These are phyloP conservation scores for Flabesymbios commensalis DNA, from an alignment of 2,888 invertebrate genomes.

Conservation along the genomic window DNA sequence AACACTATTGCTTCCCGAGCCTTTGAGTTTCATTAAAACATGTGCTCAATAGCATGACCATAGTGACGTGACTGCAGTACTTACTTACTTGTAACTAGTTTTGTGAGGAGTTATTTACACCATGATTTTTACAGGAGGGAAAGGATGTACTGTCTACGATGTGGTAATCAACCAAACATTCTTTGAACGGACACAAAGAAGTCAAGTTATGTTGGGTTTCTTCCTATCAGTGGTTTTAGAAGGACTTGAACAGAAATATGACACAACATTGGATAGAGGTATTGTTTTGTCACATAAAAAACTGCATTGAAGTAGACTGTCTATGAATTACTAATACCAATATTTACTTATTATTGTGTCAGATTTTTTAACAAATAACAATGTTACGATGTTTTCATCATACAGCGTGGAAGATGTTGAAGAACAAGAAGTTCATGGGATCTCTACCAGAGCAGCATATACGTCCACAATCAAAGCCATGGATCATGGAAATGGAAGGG, in stretches of 20 bases:
- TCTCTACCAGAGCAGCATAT: slow-evolving; percentile 54
- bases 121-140: slow-evolving; percentile 67
- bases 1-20: too few relatives aligned
- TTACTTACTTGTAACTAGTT: too few relatives aligned
- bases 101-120: too few relatives aligned
- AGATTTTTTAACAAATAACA: neutral
- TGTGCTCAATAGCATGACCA: too few relatives aligned
- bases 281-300: too few relatives aligned
- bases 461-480: slow-evolving; percentile 56
- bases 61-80: too few relatives aligned
- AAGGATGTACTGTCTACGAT: slow-evolving; percentile 77
- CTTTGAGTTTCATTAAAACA: too few relatives aligned
- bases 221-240: slow-evolving; percentile 80
- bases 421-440: slow-evolving; percentile 60
- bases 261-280: slow-evolving; percentile 71
- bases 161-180: slow-evolving; percentile 81
- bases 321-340: too few relatives aligned
- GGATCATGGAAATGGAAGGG: slow-evolving; percentile 54
- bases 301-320: too few relatives aligned
- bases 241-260: slow-evolving; percentile 78
- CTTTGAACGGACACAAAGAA: slow-evolving; percentile 74
- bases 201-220: slow-evolving; percentile 76
- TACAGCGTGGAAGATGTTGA: slow-evolving; percentile 60
- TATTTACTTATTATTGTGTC: too few relatives aligned
- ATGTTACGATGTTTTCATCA: neutral